Base-by-base conservation (phyloP, 2,113 vertebrate species). In the Psilopogon haemacephalus region DNA sequence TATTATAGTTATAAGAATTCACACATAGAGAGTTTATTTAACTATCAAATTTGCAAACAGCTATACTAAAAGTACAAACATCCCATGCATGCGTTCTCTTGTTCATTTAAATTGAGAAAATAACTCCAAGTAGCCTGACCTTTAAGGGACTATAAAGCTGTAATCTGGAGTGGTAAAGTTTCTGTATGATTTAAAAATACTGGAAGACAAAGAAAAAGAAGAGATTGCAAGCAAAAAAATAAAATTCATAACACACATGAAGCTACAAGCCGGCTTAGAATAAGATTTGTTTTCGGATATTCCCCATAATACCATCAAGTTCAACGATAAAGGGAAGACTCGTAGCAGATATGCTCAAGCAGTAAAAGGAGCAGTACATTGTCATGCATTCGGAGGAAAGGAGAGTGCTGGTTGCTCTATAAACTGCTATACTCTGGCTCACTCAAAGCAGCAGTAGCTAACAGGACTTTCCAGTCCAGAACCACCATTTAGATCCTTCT, bases 111-210 rank as follows among this genome's bases (percentile, higher is more conserved):
- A 86, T 11, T 4, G 4, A 58, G 20, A 59, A 67, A 46, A 5
- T 1, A 5, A 44, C 50, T 58, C 4, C 23, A 67, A 3, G 3
- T 1, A 6, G 40, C 9, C 3, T 24, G 58, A 4, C 0, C 6
- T 54, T 67, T 85, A 71, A 67, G 40, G 12, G 5, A 23, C 17
- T 71, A 4, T 5, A 73, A 72, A 26, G 8, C 8, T 65, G 38
- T 13, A 74, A 11, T 10, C 27, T 12, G 14, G 37, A 40, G 6
- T 21, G 5, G 32, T 68, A 38, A 54, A 65, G 28, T 3, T 24
- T 70, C 5, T 2, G 52, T 54, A 5, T 37, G 8, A 59, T 1
- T 24, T 27, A 2, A 73, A 69, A 64, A 65, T 17, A 8, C 55
- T 75, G 24, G 74, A 63, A 80, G 68, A 6, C 2, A 24, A 28